Percentiles rank a stretch among this genome's conserved stretches.
phyloP scores from a whole-genome alignment of 2,113 vertebrate genomes.

The Ammospiza nelsoni region DNA sequence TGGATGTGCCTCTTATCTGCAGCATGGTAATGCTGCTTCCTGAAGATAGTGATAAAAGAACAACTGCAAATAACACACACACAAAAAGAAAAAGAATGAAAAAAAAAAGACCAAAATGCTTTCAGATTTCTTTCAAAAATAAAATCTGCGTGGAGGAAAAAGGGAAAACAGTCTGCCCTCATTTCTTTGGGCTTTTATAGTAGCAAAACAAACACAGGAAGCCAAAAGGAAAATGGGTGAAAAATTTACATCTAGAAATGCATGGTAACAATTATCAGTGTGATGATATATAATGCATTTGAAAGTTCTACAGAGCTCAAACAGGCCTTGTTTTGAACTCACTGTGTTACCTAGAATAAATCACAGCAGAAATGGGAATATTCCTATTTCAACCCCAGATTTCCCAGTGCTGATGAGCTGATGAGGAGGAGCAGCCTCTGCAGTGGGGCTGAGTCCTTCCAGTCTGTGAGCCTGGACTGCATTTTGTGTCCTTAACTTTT shows the following conservation, averaged over 20 bases:
- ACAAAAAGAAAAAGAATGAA: not conserved
- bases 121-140: conserved; percentile 46
- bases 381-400: not conserved
- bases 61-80: conserved; percentile 75
- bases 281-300: not conserved
- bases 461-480: not conserved
- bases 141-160: not conserved
- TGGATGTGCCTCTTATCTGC: conserved; percentile 77
- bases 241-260: not conserved
- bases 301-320: not conserved
- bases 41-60: conserved; percentile 81
- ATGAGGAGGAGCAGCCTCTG: not conserved
- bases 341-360: not conserved
- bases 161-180: not conserved
- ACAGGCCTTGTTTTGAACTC: not conserved
- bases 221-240: not conserved
- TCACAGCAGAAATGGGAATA: not conserved
- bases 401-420: not conserved
- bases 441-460: rapidly evolving
- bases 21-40: conserved; percentile 79
- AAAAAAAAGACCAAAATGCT: not conserved
- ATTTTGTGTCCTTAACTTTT: not conserved
- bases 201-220: not conserved
- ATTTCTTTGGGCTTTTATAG: not conserved
- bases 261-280: not conserved